These are phyloP conservation scores for Mola mola DNA, from an alignment of 2,113 vertebrate species.

Conservation along the genomic window DNA sequence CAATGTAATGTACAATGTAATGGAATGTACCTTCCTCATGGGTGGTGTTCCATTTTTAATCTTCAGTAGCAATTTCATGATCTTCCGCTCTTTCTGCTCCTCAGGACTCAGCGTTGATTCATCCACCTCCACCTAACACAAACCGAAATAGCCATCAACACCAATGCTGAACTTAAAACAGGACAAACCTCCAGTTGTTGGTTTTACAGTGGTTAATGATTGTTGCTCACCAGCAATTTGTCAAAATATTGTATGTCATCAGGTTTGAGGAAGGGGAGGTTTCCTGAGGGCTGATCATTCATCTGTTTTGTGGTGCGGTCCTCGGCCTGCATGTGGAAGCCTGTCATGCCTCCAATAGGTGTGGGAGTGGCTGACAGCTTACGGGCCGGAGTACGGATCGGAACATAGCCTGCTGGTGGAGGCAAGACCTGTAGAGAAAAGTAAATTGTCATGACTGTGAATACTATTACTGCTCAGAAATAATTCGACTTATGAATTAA, in stretches of 20 bases:
- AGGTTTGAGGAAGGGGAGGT: slow-evolving; percentile 97
- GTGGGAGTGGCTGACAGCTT: slow-evolving; percentile 98
- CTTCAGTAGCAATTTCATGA: slow-evolving; percentile 98
- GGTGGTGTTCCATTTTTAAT: slow-evolving; percentile 99
- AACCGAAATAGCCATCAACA: neutral
- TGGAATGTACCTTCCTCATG: slow-evolving; percentile 91
- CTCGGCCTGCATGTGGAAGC: slow-evolving; percentile 98
- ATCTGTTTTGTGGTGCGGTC: slow-evolving; percentile 95
- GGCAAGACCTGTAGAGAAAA: slow-evolving; percentile 87
- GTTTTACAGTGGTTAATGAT: neutral
- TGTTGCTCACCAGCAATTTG: slow-evolving; percentile 89
- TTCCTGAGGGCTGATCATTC: slow-evolving; percentile 97
- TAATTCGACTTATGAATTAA: neutral
- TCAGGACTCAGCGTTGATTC: slow-evolving; percentile 98
- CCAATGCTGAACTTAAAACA: neutral
- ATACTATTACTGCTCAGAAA: neutral
- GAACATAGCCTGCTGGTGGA: slow-evolving; percentile 96
- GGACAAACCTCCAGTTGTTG: neutral
- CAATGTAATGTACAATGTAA: no score
- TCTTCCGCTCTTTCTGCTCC: slow-evolving; percentile 98
- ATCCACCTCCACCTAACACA: slow-evolving; percentile 93
- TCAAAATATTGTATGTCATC: slow-evolving; percentile 99
- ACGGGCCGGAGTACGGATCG: slow-evolving; percentile 96
- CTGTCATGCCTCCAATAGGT: slow-evolving; percentile 96
- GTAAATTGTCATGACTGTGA: neutral